Percentiles rank a stretch among this genome's conserved stretches.
Evolutionary conservation across 2,888 invertebrate species (phyloP).

Genomic region (Pristionchus mayeri): DNA sequence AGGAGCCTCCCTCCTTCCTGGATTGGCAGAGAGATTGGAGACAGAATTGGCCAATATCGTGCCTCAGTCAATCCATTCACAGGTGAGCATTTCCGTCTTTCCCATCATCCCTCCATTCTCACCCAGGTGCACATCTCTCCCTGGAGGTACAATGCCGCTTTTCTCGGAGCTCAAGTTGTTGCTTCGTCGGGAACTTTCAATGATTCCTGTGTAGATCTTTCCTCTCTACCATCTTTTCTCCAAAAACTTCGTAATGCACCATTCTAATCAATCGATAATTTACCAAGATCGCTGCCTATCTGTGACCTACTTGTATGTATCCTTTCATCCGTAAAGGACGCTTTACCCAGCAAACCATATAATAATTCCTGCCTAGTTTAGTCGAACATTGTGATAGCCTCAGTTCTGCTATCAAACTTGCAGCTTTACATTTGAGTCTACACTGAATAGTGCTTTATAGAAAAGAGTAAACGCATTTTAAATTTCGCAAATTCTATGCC

Average conservation of each 20-base stretch:
- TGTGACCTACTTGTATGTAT: no score
- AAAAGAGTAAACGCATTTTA: no score
- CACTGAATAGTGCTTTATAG: no score
- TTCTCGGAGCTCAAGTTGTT: conserved; percentile 80
- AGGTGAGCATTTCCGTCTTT: conserved; percentile 77
- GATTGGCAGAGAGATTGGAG: conserved; percentile 80
- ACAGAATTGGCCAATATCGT: conserved; percentile 80
- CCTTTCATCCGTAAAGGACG: no score
- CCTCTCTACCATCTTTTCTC: conserved; percentile 66
- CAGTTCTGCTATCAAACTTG: no score
- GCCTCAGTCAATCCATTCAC: conserved; percentile 78
- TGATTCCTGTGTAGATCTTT: conserved; percentile 62
- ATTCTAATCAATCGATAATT: neutral
- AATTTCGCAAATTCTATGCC: no score
- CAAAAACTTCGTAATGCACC: conserved; percentile 53
- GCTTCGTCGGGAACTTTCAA: conserved; percentile 65
- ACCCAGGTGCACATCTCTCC: conserved; percentile 76
- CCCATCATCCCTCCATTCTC: neutral
- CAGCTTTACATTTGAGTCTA: no score
- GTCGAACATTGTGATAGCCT: no score
- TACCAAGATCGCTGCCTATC: no score
- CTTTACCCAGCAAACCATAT: no score
- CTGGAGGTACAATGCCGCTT: conserved; percentile 81
- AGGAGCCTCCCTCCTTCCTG: conserved; percentile 80
- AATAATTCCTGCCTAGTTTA: no score